phyloP scores from a whole-genome alignment of 1,140 invertebrate genomes.

The Gryllus bimaculatus region DNA sequence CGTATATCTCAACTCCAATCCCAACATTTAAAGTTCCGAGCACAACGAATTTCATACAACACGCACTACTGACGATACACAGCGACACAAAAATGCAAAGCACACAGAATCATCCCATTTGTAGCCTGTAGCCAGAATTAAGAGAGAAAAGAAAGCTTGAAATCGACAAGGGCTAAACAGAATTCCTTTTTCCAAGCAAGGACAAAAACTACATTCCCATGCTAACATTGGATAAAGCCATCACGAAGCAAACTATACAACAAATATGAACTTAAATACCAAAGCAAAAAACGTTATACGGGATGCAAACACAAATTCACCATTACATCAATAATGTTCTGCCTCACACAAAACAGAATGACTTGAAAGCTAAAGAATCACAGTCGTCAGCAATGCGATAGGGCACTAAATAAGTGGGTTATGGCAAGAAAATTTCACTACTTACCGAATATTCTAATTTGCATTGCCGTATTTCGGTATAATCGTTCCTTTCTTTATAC shows the following conservation, averaged over 20 bases:
- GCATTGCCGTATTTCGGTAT: not conserved
- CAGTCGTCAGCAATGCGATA: not conserved
- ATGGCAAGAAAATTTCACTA: not conserved
- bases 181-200: not conserved
- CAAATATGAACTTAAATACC: conserved; percentile 1
- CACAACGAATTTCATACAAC: no score
- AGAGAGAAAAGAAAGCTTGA: not conserved
- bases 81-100: no score
- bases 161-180: not conserved
- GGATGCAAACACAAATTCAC: not conserved
- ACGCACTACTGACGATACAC: no score
- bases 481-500: conserved; percentile 5
- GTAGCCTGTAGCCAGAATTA: no score
- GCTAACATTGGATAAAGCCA: not conserved
- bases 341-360: not conserved
- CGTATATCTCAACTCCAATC: no score
- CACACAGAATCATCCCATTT: no score
- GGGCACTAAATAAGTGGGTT: not conserved
- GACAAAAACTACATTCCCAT: conserved; percentile 4
- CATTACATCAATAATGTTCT: not conserved
- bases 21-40: no score
- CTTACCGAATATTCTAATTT: conserved; percentile 5
- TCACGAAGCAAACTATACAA: not conserved
- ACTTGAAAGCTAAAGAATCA: not conserved
- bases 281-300: not conserved